Base-by-base conservation (phyloP, 2,888 invertebrate genomes). In the Netelia melanura region DNA sequence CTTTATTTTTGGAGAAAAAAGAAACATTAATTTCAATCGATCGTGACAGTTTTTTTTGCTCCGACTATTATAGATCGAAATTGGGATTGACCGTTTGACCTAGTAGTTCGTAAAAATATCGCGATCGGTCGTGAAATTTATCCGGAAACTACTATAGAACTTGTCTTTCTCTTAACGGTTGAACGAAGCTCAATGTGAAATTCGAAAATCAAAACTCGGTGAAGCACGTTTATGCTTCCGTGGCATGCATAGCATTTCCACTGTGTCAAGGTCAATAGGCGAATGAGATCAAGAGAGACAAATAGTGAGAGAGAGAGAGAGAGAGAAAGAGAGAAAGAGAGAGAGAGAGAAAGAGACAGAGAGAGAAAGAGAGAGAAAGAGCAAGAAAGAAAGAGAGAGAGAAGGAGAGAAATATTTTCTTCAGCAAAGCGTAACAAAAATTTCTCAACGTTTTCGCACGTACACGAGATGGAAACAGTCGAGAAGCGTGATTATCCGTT, bases 251-350 rank as follows among this genome's bases (percentile, higher is more conserved):
- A 54, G n/a, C 1, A 11, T 54, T 56, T 48, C 14, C 14, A 70
- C 21, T 48, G 61, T 77, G 71, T 82, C 82, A 82, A 82, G 77
- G 72, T 52, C 65, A 64, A 52, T 38, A 61, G 21, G 38, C 65
- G 3, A 71, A 21, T 2, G 48, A 48, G 11, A 48, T 1, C 2
- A 14, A 48, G 48, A 48, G 48, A 48, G 48, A 48, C 1, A 48
- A 44, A 70, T 17, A 67, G 48, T 25, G 52, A 25, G 52, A 44
- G 65, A 70, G 52, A 71, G 62, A 52, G 5, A 10, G 61, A 21
- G 3, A 17, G 30, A 10, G 30, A n/a, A 9, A 48, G 3, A 48
- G 48, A 48, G 48, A 11, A 2, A 48, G 48, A 48, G 48, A 48
- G 3, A 48, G 48, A 1, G 2, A 48, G 48, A 48, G 48, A 48